Evolutionary conservation across 2,113 vertebrate species (phyloP), one percentile per base, ranked within the genome.

Genomic region (Brienomyrus longianalis): DNA sequence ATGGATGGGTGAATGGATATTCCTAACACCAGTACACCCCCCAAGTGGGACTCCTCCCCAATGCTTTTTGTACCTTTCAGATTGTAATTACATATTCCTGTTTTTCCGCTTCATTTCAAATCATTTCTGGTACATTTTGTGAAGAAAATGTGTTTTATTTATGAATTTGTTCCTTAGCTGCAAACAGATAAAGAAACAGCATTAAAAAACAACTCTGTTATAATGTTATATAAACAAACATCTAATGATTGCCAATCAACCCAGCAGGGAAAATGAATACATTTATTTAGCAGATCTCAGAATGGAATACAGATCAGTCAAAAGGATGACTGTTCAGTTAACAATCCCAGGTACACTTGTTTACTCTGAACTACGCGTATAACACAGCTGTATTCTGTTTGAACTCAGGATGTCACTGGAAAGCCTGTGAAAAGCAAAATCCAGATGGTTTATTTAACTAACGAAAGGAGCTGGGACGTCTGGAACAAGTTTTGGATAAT

Each of bases 351-450:
- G 80, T 83, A 45, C 66, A 31, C 84, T 83, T 51, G 19, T 62
- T 50, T 9, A 83, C 47, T 86, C 9, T 43, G 88, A 90, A 74
- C 80, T 83, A 48, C n/a, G 17, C 17, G 88, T 85, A 74, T 89
- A 87, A 91, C 87, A 70, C 89, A 80, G 9, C 19, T 10, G 47
- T 89, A 91, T 90, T 92, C 90, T 88, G 54, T 90, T 88, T 88
- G 52, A 88, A 90, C 87, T 83, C 10, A 52, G 88, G 89, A 83
- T 88, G 89, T 90, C 89, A 88, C 90, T 88, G 89, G 86, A 62
- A 52, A 87, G 62, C 87, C 86, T 85, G 62, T 23, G 70, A 56
- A 39, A 80, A 88, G 87, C 51, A 47, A 45, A 87, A 6, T 85
- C 62, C 87, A 90, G 21, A 52, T 80, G 84, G 51, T 48, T 50